A percentile compares a stretch with the other conserved stretches of the same genome.
Evolutionary conservation across 2,888 invertebrate species (phyloP).

Genomic region (Pyrgus malvae): DNA sequence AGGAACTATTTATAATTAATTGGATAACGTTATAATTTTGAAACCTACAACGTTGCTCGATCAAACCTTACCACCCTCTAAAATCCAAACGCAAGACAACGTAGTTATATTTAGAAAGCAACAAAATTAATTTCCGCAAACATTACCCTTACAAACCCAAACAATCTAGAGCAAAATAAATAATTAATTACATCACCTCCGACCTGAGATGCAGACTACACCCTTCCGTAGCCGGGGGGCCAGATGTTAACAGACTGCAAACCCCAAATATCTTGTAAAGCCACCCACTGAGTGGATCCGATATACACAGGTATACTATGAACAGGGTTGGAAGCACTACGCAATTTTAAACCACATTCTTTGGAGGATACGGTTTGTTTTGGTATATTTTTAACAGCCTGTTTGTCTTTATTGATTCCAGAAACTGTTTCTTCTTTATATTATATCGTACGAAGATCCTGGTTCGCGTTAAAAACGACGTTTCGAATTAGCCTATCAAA

Average conservation of each 20-base stretch:
- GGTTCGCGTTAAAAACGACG: constrained; percentile 39
- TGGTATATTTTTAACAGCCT: constrained; percentile 38
- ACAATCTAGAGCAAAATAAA: constrained; percentile 68
- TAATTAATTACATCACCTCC: constrained; percentile 78
- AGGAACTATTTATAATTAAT: too few species aligned
- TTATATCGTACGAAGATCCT: constrained; percentile 67
- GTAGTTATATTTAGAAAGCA: constrained; percentile 14
- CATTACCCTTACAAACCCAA: constrained; percentile 48
- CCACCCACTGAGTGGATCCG: constrained; percentile 65
- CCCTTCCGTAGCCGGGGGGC: constrained; percentile 76
- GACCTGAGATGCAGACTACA: constrained; percentile 61
- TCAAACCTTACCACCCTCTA: background rate
- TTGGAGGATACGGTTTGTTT: constrained; percentile 39
- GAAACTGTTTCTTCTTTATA: constrained; percentile 70
- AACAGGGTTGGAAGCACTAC: constrained; percentile 26
- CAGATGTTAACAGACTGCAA: constrained; percentile 79
- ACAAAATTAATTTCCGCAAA: constrained; percentile 35
- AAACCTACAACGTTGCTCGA: too few species aligned
- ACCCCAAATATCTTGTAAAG: constrained; percentile 78
- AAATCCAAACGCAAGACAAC: background rate
- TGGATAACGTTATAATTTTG: too few species aligned
- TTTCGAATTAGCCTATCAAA: constrained; percentile 11
- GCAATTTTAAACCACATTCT: constrained; percentile 38
- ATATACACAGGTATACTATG: constrained; percentile 44
- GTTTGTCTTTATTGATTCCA: constrained; percentile 68